A percentile compares a stretch with the other conserved stretches of the same genome.
Evolutionary conservation across 2,888 invertebrate species (phyloP).

Genomic region (Torymus auratus): DNA sequence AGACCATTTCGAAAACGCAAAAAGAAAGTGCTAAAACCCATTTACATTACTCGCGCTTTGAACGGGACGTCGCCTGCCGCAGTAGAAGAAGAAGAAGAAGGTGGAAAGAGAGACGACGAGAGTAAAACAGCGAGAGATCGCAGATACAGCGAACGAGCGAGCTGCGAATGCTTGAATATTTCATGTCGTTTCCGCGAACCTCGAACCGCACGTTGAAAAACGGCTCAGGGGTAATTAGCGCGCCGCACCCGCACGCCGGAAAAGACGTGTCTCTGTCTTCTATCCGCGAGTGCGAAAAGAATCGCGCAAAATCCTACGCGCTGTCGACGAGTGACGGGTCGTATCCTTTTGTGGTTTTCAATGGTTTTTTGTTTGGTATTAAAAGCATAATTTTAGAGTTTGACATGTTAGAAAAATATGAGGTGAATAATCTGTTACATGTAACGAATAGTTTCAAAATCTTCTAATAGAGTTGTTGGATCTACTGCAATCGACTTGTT

Average conservation of each 20-base stretch:
- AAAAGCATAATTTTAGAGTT: neutral
- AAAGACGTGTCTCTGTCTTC: slow-evolving; percentile 61
- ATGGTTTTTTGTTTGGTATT: neutral
- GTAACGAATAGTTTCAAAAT: too few species aligned
- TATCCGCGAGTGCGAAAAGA: slow-evolving; percentile 65
- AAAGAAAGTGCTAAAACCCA: slow-evolving; percentile 41
- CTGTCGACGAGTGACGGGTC: too few species aligned
- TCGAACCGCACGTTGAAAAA: slow-evolving; percentile 63
- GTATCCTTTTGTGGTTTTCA: neutral
- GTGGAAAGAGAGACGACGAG: slow-evolving; percentile 14
- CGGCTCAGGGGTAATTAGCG: slow-evolving; percentile 69
- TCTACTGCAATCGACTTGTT: too few species aligned
- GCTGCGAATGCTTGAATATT: slow-evolving; percentile 68
- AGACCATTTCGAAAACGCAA: slow-evolving; percentile 1
- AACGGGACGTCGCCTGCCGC: neutral
- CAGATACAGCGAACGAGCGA: slow-evolving; percentile 32
- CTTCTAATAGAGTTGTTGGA: too few species aligned
- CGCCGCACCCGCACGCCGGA: slow-evolving; percentile 68
- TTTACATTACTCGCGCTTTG: slow-evolving; percentile 24
- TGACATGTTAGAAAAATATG: too few species aligned
- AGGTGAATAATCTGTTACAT: too few species aligned
- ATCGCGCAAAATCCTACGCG: slow-evolving; percentile 55
- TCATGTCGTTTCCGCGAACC: slow-evolving; percentile 67
- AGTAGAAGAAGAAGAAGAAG: slow-evolving; percentile 21
- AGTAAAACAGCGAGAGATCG: too few species aligned